Base-by-base conservation (phyloP, 2,797 vertebrate species). In the Rhodeus uyekii region DNA sequence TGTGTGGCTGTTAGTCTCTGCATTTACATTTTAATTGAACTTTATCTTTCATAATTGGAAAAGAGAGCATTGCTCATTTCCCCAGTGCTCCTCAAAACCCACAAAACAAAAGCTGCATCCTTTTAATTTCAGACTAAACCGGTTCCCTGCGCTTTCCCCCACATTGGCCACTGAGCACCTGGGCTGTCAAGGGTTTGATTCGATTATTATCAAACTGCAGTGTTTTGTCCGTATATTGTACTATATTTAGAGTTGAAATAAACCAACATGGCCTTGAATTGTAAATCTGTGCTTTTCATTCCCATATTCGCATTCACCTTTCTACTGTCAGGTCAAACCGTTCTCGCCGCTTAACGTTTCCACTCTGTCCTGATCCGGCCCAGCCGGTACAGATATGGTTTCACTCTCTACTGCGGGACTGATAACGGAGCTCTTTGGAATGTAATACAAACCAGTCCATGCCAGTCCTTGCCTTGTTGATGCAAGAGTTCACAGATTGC, bases 21-120 rank as follows among this genome's bases (percentile, higher is more conserved):
- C 83, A 89, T 87, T 87, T 84, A 80, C 85, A 87, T 88, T 86
- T 89, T 88, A 85, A 88, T 87, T 84, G 84, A 86, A 88, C 79
- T 83, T 78, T 80, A 82, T 79, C 82, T 82, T 87, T 82, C 68
- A 83, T 87, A 87, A 87, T 87, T 88, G 82, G 75, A 84, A 84
- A 50, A 78, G 38, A 61, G 74, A 85, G 80, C 78, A 76, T 85
- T 80, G 65, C 73, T 82, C 69, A 85, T 83, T 82, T 85, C 84
- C 83, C 85, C 22, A 81, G 83, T 38, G 87, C 60, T 73, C 60
- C 77, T 82, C 78, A 79, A 67, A 85, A 72, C 42, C 69, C 76
- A 79, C 80, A 34, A 61, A 88, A 87, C 87, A 88, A 87, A 82
- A 53, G 76, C 61, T 24, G 81, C 83, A 86, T 86, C 79, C 83